Conservation (phyloP, 1,140 invertebrate species). For the Melanaphis sacchari region DNA sequence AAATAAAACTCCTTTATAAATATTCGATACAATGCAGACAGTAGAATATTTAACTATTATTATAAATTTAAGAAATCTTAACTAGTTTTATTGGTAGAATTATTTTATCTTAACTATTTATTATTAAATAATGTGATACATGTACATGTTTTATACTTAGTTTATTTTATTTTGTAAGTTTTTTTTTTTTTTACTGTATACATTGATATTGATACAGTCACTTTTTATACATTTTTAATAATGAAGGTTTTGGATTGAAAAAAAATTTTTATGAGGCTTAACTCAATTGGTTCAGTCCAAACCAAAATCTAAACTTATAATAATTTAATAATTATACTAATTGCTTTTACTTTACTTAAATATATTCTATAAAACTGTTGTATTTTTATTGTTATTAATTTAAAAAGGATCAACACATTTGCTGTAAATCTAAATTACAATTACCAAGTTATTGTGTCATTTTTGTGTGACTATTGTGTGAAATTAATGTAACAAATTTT, state of each 20-base stretch:
- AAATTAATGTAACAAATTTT: background rate
- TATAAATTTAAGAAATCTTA: background rate
- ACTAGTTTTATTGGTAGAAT: background rate
- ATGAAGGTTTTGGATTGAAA: constrained; percentile 39
- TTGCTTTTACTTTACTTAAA: background rate
- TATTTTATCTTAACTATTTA: background rate
- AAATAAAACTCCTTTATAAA: too few species aligned
- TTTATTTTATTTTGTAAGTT: background rate
- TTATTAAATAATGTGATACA: background rate
- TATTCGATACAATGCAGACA: too few species aligned
- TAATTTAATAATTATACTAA: background rate
- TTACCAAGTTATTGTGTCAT: background rate
- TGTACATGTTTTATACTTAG: background rate
- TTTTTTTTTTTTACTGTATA: background rate
- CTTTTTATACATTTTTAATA: background rate
- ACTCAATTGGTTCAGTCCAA: constrained; percentile 47
- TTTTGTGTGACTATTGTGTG: background rate
- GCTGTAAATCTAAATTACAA: background rate
- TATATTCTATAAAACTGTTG: background rate
- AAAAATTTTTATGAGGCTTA: constrained; percentile 26
- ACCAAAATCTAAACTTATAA: background rate
- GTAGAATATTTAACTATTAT: background rate
- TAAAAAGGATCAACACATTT: background rate
- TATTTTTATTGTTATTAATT: background rate
- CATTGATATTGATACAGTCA: background rate